phyloP scores from a whole-genome alignment of 2,113 vertebrate species.

The Coreoperca whiteheadi region DNA sequence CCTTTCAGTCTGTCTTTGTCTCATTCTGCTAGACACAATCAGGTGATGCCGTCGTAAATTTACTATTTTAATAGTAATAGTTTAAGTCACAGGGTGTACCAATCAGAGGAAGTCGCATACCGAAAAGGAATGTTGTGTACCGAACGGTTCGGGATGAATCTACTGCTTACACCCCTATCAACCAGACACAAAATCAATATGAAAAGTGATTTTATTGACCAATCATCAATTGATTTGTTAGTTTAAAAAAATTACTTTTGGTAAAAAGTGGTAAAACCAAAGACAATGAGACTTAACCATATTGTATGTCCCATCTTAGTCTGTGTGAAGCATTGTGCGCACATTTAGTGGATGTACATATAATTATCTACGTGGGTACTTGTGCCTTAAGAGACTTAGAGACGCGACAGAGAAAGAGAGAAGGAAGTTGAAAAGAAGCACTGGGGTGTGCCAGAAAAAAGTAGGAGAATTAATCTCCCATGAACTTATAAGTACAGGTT shows the following conservation, averaged over 20 bases:
- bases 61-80: too few species aligned
- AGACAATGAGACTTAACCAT: neutral
- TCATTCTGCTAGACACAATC: too few species aligned
- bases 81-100: too few species aligned
- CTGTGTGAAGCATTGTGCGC: neutral
- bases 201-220: neutral
- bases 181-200: neutral
- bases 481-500: slow-evolving; percentile 60
- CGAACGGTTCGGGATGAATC: too few species aligned
- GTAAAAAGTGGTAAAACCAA: neutral
- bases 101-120: too few species aligned
- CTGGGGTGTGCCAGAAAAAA: slow-evolving; percentile 39
- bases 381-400: neutral
- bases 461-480: slow-evolving; percentile 57
- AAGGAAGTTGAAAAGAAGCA: slow-evolving; percentile 30
- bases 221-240: neutral
- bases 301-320: neutral
- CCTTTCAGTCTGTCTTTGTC: too few species aligned
- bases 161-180: too few species aligned
- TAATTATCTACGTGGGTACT: neutral
- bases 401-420: neutral
- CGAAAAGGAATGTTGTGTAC: too few species aligned
- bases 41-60: too few species aligned
- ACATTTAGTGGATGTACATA: slow-evolving; percentile 8
- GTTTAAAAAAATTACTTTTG: too few species aligned